These are phyloP conservation scores for Cherax quadricarinatus DNA, from an alignment of 1,140 invertebrate species.

Conservation along the genomic window DNA sequence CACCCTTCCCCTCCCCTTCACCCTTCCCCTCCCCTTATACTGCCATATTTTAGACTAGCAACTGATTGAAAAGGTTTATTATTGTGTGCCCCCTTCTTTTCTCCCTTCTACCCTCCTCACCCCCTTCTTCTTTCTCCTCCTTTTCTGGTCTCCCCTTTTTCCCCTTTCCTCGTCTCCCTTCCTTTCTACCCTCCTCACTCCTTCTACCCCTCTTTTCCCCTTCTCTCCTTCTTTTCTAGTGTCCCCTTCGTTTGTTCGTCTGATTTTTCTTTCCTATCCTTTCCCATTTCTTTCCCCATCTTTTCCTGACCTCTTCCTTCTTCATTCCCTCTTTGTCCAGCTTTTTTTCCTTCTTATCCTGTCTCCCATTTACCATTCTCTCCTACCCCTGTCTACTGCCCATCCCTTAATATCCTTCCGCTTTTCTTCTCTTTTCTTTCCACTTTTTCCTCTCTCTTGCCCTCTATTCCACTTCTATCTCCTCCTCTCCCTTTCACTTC, in stretches of 20 bases:
- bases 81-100: background rate
- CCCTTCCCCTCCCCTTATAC: too few relatives aligned
- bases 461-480: background rate
- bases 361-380: background rate
- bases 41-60: background rate
- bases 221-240: background rate
- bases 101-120: background rate
- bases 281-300: background rate
- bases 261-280: background rate
- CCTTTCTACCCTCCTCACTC: too few relatives aligned
- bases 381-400: background rate
- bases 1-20: too few relatives aligned
- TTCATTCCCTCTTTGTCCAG: background rate
- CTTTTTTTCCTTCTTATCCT: background rate
- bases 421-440: background rate
- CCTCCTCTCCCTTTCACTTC: background rate
- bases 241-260: background rate
- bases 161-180: background rate
- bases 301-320: background rate
- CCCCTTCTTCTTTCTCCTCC: background rate
- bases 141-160: background rate
- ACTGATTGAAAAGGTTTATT: background rate
- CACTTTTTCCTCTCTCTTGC: background rate
- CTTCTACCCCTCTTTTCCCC: background rate
- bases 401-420: background rate